phyloP scores from a whole-genome alignment of 2,888 invertebrate species.

The Galeopsomyia nigrocyanea region DNA sequence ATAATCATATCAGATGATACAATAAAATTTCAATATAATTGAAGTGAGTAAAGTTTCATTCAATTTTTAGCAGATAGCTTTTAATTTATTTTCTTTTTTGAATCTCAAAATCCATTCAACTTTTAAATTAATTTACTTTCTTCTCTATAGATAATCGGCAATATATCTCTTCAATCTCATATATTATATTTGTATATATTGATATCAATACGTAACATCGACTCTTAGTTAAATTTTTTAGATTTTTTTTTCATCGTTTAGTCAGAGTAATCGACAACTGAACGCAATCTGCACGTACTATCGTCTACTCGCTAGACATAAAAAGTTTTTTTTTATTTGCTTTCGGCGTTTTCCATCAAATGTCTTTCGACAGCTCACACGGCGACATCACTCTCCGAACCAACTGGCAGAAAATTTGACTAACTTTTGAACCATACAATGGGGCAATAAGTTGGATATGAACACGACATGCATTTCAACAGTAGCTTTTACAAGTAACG shows the following conservation, averaged over 20 bases:
- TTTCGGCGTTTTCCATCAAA: slow-evolving; percentile 24
- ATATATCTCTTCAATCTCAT: slow-evolving; percentile 45
- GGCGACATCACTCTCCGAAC: slow-evolving; percentile 13
- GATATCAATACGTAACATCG: slow-evolving; percentile 64
- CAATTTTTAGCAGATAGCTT: slow-evolving; percentile 10
- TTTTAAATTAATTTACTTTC: slow-evolving; percentile 32
- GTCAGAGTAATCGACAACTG: slow-evolving; percentile 52
- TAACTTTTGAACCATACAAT: slow-evolving; percentile 21
- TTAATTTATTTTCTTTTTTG: slow-evolving; percentile 8
- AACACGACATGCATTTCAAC: slow-evolving; percentile 28
- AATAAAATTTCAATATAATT: slow-evolving; percentile 15
- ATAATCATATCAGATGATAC: slow-evolving; percentile 7
- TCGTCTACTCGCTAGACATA: no score
- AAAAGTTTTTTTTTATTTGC: neutral
- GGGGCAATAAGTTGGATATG: slow-evolving; percentile 32
- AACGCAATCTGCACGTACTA: slow-evolving; percentile 30
- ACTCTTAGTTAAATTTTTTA: slow-evolving; percentile 49
- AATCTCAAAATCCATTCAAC: slow-evolving; percentile 20
- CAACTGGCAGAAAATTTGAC: slow-evolving; percentile 16
- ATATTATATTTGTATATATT: slow-evolving; percentile 56
- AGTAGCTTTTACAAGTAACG: slow-evolving; percentile 21
- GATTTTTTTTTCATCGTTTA: slow-evolving; percentile 34
- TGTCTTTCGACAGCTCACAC: neutral
- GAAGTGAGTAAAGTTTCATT: slow-evolving; percentile 2
- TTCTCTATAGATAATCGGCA: slow-evolving; percentile 32